Conservation (phyloP, 2,888 invertebrate genomes). For the Drosophila limbata region DNA sequence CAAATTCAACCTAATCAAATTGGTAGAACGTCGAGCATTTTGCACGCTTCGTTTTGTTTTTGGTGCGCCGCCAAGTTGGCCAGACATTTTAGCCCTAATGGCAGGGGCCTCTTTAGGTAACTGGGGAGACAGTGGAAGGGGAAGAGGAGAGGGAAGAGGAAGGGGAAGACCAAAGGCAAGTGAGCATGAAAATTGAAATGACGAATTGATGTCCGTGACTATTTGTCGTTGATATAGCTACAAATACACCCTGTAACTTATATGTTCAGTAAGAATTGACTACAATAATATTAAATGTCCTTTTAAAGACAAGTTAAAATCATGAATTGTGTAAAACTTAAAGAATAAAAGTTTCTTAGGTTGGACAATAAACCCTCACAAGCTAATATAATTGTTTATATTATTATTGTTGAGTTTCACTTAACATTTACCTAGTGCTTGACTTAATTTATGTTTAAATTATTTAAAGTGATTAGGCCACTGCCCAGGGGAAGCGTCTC, state of each 20-base stretch:
- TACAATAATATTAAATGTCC: too few species aligned
- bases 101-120: constrained; percentile 11
- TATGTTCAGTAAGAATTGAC: background rate
- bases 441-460: constrained; percentile 6
- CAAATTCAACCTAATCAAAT: constrained; percentile 77
- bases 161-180: constrained; percentile 29
- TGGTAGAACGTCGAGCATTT: constrained; percentile 62
- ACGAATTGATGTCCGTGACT: constrained; percentile 36
- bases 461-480: constrained; percentile 7
- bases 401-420: background rate
- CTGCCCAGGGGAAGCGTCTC: background rate
- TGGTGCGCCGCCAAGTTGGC: constrained; percentile 45
- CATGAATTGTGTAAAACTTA: background rate
- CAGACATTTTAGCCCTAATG: constrained; percentile 54
- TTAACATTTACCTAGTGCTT: constrained; percentile 6
- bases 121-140: constrained; percentile 1
- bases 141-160: constrained; percentile 1
- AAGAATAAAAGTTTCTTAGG: background rate
- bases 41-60: constrained; percentile 67
- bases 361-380: background rate
- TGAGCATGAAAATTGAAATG: constrained; percentile 61
- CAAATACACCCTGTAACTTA: constrained; percentile 16
- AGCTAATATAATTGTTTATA: constrained; percentile 6
- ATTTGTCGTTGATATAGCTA: constrained; percentile 6
- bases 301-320: background rate